These are phyloP conservation scores for Halictus quadricinctus DNA, from an alignment of 2,888 invertebrate genomes.

Conservation along the genomic window DNA sequence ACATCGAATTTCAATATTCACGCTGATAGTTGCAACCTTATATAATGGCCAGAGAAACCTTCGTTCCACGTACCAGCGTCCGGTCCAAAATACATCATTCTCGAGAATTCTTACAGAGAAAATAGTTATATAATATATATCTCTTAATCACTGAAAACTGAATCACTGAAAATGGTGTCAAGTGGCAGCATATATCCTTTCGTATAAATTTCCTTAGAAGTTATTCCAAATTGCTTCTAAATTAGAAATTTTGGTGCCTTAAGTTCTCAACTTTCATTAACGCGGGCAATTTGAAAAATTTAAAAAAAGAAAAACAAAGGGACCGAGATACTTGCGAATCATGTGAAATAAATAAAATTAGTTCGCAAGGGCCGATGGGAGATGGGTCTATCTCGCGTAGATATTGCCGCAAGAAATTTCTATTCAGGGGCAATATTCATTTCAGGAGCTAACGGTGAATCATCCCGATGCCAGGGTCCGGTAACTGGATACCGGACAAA, in stretches of 20 bases:
- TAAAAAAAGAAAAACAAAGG: not conserved
- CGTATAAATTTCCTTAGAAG: too few relatives aligned
- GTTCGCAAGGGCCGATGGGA: not conserved
- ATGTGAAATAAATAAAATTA: conserved; percentile 4
- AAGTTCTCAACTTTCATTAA: too few relatives aligned
- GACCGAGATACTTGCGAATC: not conserved
- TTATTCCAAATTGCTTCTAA: too few relatives aligned
- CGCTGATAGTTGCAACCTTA: not conserved
- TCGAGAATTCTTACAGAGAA: not conserved
- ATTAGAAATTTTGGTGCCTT: too few relatives aligned
- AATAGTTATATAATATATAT: too few relatives aligned
- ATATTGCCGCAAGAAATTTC: conserved; percentile 43
- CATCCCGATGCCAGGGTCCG: conserved; percentile 51
- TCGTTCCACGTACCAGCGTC: not conserved
- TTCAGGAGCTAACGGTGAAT: conserved; percentile 61
- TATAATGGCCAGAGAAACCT: not conserved
- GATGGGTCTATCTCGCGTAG: conserved; percentile 22
- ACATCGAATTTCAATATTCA: not conserved
- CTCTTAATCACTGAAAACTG: too few relatives aligned
- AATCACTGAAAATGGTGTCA: too few relatives aligned
- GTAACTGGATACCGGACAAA: conserved; percentile 65
- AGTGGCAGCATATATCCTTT: too few relatives aligned
- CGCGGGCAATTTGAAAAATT: too few relatives aligned
- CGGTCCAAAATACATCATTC: fast-evolving
- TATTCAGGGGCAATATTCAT: conserved; percentile 59